Percentiles rank a stretch among this genome's conserved stretches.
Conservation (phyloP, 2,888 invertebrate species). For the Eristalis tenax region DNA sequence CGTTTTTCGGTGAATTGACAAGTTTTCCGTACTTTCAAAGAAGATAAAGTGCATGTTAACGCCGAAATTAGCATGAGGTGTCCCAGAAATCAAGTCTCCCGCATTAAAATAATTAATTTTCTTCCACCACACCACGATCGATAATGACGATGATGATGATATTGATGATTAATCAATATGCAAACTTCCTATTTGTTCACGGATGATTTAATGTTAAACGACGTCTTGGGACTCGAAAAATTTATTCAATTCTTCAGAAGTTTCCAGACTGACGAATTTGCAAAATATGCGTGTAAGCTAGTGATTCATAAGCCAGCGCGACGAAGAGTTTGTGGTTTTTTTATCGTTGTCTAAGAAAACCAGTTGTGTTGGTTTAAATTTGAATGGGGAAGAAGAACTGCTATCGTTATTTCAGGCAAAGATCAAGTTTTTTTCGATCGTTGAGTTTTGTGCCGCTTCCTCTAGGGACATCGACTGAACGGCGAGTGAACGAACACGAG, state of each 20-base stretch:
- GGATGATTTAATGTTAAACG: slow-evolving; percentile 18
- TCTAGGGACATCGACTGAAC: not conserved
- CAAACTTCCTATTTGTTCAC: slow-evolving; percentile 34
- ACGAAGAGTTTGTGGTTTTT: not conserved
- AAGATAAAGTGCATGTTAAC: slow-evolving; percentile 15
- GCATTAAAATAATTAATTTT: slow-evolving; percentile 28
- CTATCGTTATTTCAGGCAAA: not conserved
- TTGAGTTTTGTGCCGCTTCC: not conserved
- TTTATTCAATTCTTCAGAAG: slow-evolving; percentile 11
- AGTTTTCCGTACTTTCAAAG: slow-evolving; percentile 19
- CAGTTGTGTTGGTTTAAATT: not conserved
- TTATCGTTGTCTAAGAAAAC: not conserved
- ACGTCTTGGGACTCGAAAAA: slow-evolving; percentile 10
- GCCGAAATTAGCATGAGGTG: slow-evolving; percentile 18
- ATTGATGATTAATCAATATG: slow-evolving; percentile 35
- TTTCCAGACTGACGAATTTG: slow-evolving; percentile 22
- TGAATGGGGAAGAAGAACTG: not conserved
- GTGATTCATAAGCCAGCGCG: slow-evolving; percentile 1
- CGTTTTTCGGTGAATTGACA: not conserved
- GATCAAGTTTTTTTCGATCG: slow-evolving; percentile 2
- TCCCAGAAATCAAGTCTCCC: slow-evolving; percentile 10
- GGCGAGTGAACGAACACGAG: not conserved
- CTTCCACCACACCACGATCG: not conserved
- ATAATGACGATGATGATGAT: not conserved
- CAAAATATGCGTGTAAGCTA: not conserved